Percentiles rank a stretch among this genome's conserved stretches.
Evolutionary conservation across 2,113 vertebrate species (phyloP).

Genomic region (Procapra przewalskii): DNA sequence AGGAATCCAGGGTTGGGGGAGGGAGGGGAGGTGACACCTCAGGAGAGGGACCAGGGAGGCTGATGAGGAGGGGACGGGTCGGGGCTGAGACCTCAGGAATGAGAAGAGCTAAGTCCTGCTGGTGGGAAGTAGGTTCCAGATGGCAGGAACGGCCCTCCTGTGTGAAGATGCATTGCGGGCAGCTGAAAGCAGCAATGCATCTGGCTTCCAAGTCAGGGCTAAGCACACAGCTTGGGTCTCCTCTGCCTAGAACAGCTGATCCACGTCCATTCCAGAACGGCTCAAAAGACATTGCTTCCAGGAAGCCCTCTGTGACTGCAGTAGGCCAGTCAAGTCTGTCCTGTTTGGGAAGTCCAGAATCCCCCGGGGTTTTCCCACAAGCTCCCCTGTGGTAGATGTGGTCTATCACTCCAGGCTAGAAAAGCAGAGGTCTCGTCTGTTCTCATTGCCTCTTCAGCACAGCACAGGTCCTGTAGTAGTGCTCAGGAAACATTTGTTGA

Average conservation of each 20-base stretch:
- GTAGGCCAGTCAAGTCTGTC: not conserved
- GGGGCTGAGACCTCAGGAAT: not conserved
- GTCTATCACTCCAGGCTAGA: not conserved
- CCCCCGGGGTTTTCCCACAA: not conserved
- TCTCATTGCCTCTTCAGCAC: not conserved
- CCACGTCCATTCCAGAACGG: not conserved
- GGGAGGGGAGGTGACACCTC: not conserved
- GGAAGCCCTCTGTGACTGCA: not conserved
- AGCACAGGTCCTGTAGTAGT: not conserved
- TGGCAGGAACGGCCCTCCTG: not conserved
- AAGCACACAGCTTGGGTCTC: not conserved
- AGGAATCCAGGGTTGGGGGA: not conserved
- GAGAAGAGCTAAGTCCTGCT: not conserved
- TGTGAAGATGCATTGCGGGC: not conserved
- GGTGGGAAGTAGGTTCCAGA: not conserved
- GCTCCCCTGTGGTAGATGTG: not conserved
- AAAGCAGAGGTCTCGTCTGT: not conserved
- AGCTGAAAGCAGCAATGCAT: not conserved
- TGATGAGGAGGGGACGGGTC: accelerated
- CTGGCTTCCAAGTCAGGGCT: not conserved
- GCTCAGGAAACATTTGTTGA: not conserved
- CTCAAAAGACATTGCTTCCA: not conserved
- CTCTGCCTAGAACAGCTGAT: not conserved
- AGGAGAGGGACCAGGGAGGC: not conserved
- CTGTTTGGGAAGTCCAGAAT: not conserved